Evolutionary conservation across 2,797 vertebrate species (phyloP), one percentile per base, ranked within the genome.

Genomic region (Cirrhinus molitorella): DNA sequence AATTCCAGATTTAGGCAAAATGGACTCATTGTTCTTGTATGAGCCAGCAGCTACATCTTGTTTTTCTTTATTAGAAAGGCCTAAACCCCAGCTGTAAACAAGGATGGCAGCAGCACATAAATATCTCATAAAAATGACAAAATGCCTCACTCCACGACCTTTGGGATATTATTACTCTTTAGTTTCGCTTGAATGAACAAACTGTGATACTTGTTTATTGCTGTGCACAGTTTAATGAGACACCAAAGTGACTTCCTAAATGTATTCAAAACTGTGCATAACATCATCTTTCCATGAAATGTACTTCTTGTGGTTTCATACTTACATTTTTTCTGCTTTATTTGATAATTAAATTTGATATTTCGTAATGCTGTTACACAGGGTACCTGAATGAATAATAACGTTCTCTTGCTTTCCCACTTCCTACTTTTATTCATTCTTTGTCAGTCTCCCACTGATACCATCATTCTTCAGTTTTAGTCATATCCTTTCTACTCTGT

Each of bases 401-500:
- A 19, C 1, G 11, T 53, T 25, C n/a, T 57, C 16, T 80, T 71
- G 51, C 78, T 53, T 57, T 57, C 9, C 65, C 65, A 40, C 34
- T 71, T 23, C 37, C 40, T 43, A 57, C 6, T 43, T 55, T 37
- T 10, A 34, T 57, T 66, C 10, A 12, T 51, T 37, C 9, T 63
- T 45, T 59, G 57, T 85, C 49, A 71, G 55, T 63, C 59, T 67
- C 25, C 49, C 19, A 16, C 49, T 68, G 70, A 72, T 66, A 63
- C 11, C 25, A 79, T 55, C 72, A 10, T 16, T 51, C 10, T 13
- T 40, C 12, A 16, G 17, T 68, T 59, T 68, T 67, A 75, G 65
- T 80, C 61, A 47, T 73, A 75, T 67, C 70, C 61, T 80, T 53
- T 68, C 61, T 34, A 10, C 14, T 78, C 25, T 65, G 59, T 28